A percentile compares a stretch with the other conserved stretches of the same genome.
phyloP scores from a whole-genome alignment of 2,888 invertebrate genomes.

The Drosophila putrida region DNA sequence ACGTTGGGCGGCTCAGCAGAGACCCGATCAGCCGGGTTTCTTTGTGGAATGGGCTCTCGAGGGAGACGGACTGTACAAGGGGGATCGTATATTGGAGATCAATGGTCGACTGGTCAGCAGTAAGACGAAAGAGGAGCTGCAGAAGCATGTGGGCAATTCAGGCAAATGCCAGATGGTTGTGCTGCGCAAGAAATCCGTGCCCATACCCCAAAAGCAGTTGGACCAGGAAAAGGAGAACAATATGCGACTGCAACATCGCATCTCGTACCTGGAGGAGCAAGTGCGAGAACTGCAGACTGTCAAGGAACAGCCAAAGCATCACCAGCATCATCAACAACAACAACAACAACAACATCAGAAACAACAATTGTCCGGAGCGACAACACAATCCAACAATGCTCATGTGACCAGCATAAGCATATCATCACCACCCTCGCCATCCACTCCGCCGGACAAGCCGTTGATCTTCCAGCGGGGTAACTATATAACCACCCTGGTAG shows the following conservation, averaged over 20 bases:
- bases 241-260: slow-evolving; percentile 93
- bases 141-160: slow-evolving; percentile 87
- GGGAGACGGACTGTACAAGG: slow-evolving; percentile 90
- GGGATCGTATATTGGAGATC: slow-evolving; percentile 92
- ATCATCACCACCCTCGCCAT: slow-evolving; percentile 87
- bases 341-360: slow-evolving; percentile 15
- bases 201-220: slow-evolving; percentile 84
- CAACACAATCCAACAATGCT: slow-evolving; percentile 62
- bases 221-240: slow-evolving; percentile 89
- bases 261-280: slow-evolving; percentile 95
- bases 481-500: slow-evolving; percentile 91
- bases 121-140: slow-evolving; percentile 90
- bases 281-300: slow-evolving; percentile 88
- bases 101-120: slow-evolving; percentile 91
- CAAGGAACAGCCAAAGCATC: slow-evolving; percentile 75
- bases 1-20: slow-evolving; percentile 90
- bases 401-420: slow-evolving; percentile 91
- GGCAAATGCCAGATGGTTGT: slow-evolving; percentile 85
- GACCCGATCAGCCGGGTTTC: slow-evolving; percentile 89
- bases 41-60: slow-evolving; percentile 94
- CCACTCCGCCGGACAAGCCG: slow-evolving; percentile 87
- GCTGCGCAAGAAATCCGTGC: slow-evolving; percentile 80
- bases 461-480: slow-evolving; percentile 92
- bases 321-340: slow-evolving; percentile 44
- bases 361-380: background rate